phyloP scores from a whole-genome alignment of 2,888 invertebrate species.

The Ommatoiulus sabulosus region DNA sequence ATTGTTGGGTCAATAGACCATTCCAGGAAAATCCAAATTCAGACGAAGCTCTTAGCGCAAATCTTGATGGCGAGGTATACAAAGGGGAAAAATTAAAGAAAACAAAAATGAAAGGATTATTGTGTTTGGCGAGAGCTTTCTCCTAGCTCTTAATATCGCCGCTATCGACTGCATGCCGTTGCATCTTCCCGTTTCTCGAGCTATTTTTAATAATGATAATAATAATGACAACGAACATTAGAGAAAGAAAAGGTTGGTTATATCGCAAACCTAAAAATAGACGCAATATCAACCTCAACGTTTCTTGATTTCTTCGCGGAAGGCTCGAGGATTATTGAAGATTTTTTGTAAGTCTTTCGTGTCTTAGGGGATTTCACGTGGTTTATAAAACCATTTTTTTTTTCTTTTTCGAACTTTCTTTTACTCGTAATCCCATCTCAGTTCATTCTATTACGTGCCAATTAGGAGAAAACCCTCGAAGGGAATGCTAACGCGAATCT shows the following conservation, averaged over 20 bases:
- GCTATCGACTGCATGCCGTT: not conserved
- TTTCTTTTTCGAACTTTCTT: not conserved
- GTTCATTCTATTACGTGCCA: no score
- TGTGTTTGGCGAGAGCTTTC: not conserved
- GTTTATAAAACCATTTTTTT: no score
- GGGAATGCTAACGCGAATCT: no score
- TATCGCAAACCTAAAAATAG: not conserved
- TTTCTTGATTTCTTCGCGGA: not conserved
- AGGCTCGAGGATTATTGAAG: not conserved
- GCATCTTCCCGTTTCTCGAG: not conserved
- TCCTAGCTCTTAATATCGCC: not conserved
- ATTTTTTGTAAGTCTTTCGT: not conserved
- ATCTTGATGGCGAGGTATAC: not conserved
- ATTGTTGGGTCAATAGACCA: slow-evolving; percentile 36
- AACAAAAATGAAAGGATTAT: slow-evolving; percentile 35
- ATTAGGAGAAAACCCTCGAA: no score
- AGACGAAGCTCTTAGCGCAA: slow-evolving; percentile 1
- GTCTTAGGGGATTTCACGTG: not conserved
- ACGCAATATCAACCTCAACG: not conserved
- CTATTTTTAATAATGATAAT: not conserved
- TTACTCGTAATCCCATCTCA: not conserved
- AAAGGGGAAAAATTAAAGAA: slow-evolving; percentile 17
- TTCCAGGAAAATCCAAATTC: not conserved
- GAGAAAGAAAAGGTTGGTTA: not conserved
- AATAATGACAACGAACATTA: not conserved